Evolutionary conservation across 2,888 invertebrate species (phyloP), one percentile per base, ranked within the genome.

Genomic region (Sphaeridia pumilis): DNA sequence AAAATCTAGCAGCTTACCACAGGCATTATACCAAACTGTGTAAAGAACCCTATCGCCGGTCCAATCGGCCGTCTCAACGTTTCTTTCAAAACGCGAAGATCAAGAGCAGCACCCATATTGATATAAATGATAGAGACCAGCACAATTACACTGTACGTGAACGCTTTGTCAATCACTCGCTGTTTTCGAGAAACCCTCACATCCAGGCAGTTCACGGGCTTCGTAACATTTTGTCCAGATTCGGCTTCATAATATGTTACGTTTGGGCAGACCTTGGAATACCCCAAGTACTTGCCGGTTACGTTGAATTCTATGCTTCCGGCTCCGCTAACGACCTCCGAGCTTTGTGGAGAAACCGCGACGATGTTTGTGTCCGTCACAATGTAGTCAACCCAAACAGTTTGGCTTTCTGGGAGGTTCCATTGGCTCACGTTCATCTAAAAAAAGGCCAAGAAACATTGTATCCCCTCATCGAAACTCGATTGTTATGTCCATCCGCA

Each of bases 91-190:
- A 80, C 77, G 1, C 75, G 71, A 78, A 86, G 78, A 68, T 89
- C 83, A 69, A 90, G 75, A 0, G 89, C 87, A 67, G 89, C 88
- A 0, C 92, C 90, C 72, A 90, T 90, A 73, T 90, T 90, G 51
- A 92, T 82, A 67, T 87, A 90, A 64, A 89, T 79, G 46, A 90
- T 72, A 0, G 84, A 82, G 36, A 85, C 82, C 45, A 90, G 75
- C 43, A 79, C 72, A 2, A 82, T 82, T 4, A 90, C 84, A 54
- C 84, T 83, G 38, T 74, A 76, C 0, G 81, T 80, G 67, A 90
- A 90, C 4, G 85, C 70, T 12, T 72, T 76, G 70, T 88, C 87
- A 36, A 88, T 79, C 28, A 78, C 64, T 22, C 83, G 74, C 49
- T 78, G 71, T 34, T 78, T 75, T 1, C 84, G 72, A 52, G 77